phyloP scores from a whole-genome alignment of 1,140 invertebrate species.

The Nymphalis io region DNA sequence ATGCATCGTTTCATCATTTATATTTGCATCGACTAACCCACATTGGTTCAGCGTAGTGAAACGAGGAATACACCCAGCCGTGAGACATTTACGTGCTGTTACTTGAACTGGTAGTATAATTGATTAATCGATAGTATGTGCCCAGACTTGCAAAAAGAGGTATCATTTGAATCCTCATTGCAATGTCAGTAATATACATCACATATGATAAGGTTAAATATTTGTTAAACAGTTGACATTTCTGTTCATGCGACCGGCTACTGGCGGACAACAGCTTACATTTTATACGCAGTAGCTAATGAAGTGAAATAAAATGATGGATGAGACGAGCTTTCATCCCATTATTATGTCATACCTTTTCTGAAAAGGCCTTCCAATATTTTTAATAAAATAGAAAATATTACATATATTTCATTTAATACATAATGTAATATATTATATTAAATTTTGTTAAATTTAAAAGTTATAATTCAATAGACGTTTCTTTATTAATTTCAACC shows the following conservation, averaged over 20 bases:
- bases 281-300: slow-evolving; percentile 40
- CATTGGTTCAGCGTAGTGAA: no score
- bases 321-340: slow-evolving; percentile 44
- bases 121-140: no score
- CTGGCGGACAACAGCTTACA: slow-evolving; percentile 5
- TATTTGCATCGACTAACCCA: no score
- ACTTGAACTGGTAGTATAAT: no score
- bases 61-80: no score
- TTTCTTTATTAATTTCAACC: no score
- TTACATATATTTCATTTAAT: background rate
- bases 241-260: background rate
- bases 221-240: slow-evolving; percentile 7
- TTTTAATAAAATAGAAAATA: slow-evolving; percentile 5
- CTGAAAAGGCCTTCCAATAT: background rate
- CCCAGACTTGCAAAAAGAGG: no score
- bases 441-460: no score
- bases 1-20: no score
- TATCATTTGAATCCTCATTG: background rate
- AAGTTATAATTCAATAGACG: no score
- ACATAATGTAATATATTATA: no score
- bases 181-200: background rate
- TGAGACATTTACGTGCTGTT: no score
- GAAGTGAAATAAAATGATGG: slow-evolving; percentile 70
- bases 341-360: slow-evolving; percentile 16
- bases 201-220: background rate